phyloP scores from a whole-genome alignment of 2,113 vertebrate species.

The Sebastes schlegelii region DNA sequence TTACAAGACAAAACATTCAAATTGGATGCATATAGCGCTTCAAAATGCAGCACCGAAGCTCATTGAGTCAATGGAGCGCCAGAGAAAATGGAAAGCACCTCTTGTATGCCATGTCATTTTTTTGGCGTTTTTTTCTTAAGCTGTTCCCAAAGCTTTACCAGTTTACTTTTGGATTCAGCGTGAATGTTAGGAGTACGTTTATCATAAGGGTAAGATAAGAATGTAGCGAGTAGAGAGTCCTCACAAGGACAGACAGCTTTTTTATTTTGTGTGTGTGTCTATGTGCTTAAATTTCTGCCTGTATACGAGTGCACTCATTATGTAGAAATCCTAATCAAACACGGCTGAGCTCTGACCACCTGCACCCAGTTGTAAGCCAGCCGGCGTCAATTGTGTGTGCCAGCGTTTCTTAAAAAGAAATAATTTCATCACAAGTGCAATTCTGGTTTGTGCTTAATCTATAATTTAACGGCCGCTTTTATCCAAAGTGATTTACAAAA shows the following conservation, averaged over 20 bases:
- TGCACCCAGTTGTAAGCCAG: constrained; percentile 57
- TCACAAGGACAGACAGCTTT: not conserved
- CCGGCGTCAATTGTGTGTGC: constrained; percentile 42
- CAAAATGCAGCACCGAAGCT: too few relatives aligned
- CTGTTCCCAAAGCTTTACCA: not conserved
- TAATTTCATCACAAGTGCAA: constrained; percentile 60
- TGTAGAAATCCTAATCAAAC: constrained; percentile 60
- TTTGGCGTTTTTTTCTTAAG: not conserved
- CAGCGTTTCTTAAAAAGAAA: constrained; percentile 64
- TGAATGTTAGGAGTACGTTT: not conserved
- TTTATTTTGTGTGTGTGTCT: not conserved
- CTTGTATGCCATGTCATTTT: too few relatives aligned
- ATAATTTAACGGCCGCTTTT: constrained; percentile 66
- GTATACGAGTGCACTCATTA: constrained; percentile 37
- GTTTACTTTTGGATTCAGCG: not conserved
- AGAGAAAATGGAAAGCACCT: too few relatives aligned
- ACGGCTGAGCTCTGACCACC: constrained; percentile 55
- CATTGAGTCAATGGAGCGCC: too few relatives aligned
- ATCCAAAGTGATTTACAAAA: constrained; percentile 66
- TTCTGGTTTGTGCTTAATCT: constrained; percentile 60
- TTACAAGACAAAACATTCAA: too few relatives aligned
- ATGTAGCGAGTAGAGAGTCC: not conserved
- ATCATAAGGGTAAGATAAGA: not conserved
- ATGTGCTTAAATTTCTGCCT: constrained; percentile 24
- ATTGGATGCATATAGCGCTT: too few relatives aligned